Conservation (phyloP, 2,888 invertebrate genomes). For the Calameuta filiformis region DNA sequence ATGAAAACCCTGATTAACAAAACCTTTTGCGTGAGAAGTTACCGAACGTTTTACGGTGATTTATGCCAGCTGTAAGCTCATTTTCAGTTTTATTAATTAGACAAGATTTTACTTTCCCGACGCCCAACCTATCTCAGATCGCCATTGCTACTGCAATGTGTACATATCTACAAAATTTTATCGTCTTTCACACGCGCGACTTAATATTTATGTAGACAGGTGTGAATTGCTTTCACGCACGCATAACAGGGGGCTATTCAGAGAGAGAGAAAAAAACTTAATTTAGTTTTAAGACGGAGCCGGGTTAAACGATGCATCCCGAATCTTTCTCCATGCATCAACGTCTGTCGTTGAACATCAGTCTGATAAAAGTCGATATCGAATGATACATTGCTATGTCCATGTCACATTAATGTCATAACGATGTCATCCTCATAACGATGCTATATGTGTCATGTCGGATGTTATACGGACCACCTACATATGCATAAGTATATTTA, state of each 20-base stretch:
- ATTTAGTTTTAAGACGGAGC: no score
- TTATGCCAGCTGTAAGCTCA: not conserved
- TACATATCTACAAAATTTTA: slow-evolving; percentile 8
- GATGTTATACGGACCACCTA: no score
- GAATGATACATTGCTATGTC: not conserved
- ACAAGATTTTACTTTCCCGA: not conserved
- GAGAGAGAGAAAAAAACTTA: no score
- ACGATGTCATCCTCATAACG: no score
- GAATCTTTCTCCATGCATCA: no score
- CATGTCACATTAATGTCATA: no score
- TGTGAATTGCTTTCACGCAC: slow-evolving; percentile 18
- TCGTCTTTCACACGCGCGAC: slow-evolving; percentile 13
- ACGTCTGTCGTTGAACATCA: not conserved
- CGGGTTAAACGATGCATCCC: no score
- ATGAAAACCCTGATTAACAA: no score
- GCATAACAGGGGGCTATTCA: slow-evolving; percentile 7
- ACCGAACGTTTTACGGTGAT: no score
- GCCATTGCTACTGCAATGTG: not conserved
- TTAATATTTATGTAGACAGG: slow-evolving; percentile 15
- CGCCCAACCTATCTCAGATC: not conserved
- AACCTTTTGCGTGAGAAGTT: no score
- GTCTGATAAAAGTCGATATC: not conserved
- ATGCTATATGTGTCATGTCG: no score
- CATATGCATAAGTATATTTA: slow-evolving; percentile 18
- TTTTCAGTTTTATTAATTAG: slow-evolving; percentile 2